Base-by-base conservation (phyloP, 1,140 invertebrate species). In the Geopemphigus sp. region DNA sequence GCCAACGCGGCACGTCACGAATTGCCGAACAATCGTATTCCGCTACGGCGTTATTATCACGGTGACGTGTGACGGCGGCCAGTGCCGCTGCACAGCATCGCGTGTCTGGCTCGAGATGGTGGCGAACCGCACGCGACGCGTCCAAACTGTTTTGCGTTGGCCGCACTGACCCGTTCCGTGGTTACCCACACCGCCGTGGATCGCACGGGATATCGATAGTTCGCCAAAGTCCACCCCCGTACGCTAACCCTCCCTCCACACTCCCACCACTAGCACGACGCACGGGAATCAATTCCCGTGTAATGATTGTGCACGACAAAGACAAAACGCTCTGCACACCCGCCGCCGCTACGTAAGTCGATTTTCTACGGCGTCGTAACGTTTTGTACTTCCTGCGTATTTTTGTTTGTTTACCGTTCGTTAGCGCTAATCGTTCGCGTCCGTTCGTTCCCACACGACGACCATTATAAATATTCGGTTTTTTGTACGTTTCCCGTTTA, bases 271-370 rank as follows among this genome's bases (percentile, higher is more conserved):
- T 17, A 32, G 29, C 19, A 64, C 32, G n/a, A 68, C 64, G 39
- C 12, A 47, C 14, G 57, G 39, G 57, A 63, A 78, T 78, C 74
- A 78, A 78, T 78, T 78, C 26, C 10, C 74, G 24, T 39, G 39
- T 32, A n/a, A 76, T 61, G 74, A 78, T 63, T 78, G n/a, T n/a
- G 74, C 74, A 39, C 74, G 74, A 78, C 74, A 63, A 78, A 47
- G 54, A 61, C 73, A 45, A n/a, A 32, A 1, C 54, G 14, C 73
- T 39, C 8, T 45, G 19, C 29, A 54, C 50, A 73, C 26, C 26
- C 12, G 12, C 32, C 32, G 8, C 47, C 1, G 15, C 11, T 68
- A 68, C 45, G 66, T 50, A 68, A 45, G 73, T 76, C 17, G 32
- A 24, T 61, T 57, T 59, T 76, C 56, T 56, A 32, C 4, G n/a